These are phyloP conservation scores for Salvator merianae DNA, from an alignment of 2,113 vertebrate species.

Conservation along the genomic window DNA sequence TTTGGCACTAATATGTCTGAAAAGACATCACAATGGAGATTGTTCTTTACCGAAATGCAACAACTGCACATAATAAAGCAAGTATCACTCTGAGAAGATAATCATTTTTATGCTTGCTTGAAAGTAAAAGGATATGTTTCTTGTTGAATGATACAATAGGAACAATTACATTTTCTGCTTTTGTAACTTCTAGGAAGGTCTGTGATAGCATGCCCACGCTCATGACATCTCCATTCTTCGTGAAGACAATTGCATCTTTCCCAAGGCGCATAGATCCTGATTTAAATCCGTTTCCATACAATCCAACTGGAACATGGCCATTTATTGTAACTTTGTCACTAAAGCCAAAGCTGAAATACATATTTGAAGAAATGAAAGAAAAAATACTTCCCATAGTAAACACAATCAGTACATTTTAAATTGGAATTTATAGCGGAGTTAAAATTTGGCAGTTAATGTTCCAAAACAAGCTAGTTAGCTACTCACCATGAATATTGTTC, in stretches of 20 bases:
- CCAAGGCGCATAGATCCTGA: constrained; percentile 97
- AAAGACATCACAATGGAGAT: too few species aligned
- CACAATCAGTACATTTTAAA: not conserved
- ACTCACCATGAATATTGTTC: too few species aligned
- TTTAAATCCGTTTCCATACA: constrained; percentile 98
- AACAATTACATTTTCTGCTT: constrained; percentile 86
- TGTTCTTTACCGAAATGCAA: not conserved
- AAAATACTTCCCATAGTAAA: rapidly evolving
- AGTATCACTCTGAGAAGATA: not conserved
- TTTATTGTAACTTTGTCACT: constrained; percentile 89
- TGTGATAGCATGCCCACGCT: constrained; percentile 95
- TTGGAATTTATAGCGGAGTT: not conserved
- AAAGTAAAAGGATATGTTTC: constrained; percentile 85
- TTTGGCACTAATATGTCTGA: not conserved
- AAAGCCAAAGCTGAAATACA: constrained; percentile 88
- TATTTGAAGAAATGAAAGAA: not conserved
- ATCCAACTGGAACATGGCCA: constrained; percentile 85
- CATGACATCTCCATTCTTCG: constrained; percentile 81
- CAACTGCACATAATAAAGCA: not conserved
- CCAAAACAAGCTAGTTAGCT: not conserved
- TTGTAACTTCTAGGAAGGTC: constrained; percentile 83
- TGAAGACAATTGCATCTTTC: constrained; percentile 92
- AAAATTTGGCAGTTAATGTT: not conserved
- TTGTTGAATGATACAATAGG: constrained; percentile 81
- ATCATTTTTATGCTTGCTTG: too few species aligned